Evolutionary conservation across 2,113 vertebrate species (phyloP).

Genomic region (Hippopotamus amphibius): DNA sequence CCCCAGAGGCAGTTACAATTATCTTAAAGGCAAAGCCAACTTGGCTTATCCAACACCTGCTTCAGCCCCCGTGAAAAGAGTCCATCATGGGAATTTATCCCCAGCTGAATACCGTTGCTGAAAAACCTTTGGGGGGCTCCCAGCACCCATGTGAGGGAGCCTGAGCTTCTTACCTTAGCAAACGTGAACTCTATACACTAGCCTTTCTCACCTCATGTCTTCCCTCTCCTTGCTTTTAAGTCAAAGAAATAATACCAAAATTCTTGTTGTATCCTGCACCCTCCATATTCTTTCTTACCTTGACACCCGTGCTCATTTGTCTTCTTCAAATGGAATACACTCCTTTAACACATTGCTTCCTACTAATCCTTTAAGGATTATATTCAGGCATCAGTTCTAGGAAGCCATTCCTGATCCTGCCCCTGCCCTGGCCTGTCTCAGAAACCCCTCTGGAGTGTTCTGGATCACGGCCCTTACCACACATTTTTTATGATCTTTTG

Average conservation of each 20-base stretch:
- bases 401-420: not conserved
- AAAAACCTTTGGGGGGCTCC: not conserved
- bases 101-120: not conserved
- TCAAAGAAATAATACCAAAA: not conserved
- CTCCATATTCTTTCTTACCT: not conserved
- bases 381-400: not conserved
- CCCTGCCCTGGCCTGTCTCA: not conserved
- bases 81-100: not conserved
- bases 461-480: not conserved
- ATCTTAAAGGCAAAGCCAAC: not conserved
- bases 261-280: not conserved
- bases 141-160: not conserved
- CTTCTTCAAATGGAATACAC: not conserved
- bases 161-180: not conserved
- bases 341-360: not conserved
- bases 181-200: not conserved
- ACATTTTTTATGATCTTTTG: not conserved
- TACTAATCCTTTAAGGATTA: not conserved
- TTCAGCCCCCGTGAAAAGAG: not conserved
- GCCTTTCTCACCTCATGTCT: not conserved
- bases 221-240: constrained; percentile 17
- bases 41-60: not conserved
- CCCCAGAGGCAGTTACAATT: not conserved
- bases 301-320: not conserved
- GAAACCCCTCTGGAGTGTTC: not conserved